These are phyloP conservation scores for Rhincodon typus DNA, from an alignment of 2,797 vertebrate genomes.

Conservation along the genomic window DNA sequence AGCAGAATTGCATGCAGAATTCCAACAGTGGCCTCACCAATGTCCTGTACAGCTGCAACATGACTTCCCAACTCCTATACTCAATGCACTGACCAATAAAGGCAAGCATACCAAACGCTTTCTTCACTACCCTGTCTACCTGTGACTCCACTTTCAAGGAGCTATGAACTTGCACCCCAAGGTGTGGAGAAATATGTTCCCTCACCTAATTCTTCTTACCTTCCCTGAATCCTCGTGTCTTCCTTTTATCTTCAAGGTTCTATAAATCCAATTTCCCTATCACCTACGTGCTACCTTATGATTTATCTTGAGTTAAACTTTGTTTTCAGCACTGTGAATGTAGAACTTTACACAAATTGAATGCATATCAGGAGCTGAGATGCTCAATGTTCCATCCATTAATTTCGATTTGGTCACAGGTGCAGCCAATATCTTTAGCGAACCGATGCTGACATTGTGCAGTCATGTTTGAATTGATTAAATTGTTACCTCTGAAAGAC, in stretches of 20 bases:
- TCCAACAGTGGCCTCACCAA: too few relatives aligned
- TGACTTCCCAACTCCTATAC: too few relatives aligned
- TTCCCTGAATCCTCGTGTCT: neutral
- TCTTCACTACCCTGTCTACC: too few relatives aligned
- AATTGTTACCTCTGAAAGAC: slow-evolving; percentile 7
- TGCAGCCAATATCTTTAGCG: neutral
- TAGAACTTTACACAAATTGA: neutral
- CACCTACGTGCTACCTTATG: neutral
- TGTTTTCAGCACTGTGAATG: neutral
- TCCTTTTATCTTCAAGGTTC: too few relatives aligned
- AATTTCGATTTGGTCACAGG: neutral
- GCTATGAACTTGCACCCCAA: too few relatives aligned
- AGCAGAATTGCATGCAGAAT: too few relatives aligned
- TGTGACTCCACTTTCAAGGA: too few relatives aligned
- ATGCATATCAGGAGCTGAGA: neutral
- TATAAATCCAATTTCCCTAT: neutral
- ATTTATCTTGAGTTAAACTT: neutral
- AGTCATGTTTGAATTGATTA: slow-evolving; percentile 10
- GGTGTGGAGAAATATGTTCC: neutral
- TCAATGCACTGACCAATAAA: too few relatives aligned
- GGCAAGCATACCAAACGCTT: too few relatives aligned
- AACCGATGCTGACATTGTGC: neutral
- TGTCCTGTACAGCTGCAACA: too few relatives aligned
- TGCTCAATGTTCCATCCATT: neutral
- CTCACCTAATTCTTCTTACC: neutral